Conservation (phyloP, 2,113 vertebrate species). For the Phoenicopterus ruber region DNA sequence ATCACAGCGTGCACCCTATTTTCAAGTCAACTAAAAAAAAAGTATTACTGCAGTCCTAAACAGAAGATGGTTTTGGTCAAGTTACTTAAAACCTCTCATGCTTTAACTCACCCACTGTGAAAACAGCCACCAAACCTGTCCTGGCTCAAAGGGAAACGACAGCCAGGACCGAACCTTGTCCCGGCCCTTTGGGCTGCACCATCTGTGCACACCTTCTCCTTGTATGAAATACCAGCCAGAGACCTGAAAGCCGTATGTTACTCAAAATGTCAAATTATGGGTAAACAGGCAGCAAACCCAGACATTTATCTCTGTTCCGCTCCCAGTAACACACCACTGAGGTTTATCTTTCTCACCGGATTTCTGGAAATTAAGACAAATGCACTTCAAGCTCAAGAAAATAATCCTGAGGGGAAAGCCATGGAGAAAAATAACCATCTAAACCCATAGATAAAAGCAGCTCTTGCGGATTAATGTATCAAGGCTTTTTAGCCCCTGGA, state of each 20-base stretch:
- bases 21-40: not conserved
- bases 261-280: not conserved
- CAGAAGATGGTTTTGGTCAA: not conserved
- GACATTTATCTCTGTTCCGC: not conserved
- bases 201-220: not conserved
- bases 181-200: not conserved
- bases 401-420: conserved; percentile 55
- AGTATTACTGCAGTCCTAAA: not conserved
- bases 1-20: not conserved
- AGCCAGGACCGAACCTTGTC: not conserved
- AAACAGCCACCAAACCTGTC: not conserved
- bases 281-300: not conserved
- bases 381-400: conserved; percentile 52
- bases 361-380: conserved; percentile 66
- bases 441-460: conserved; percentile 51
- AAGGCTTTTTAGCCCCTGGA: conserved; percentile 34
- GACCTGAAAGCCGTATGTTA: not conserved
- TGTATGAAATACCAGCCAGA: not conserved
- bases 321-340: not conserved
- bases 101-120: not conserved
- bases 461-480: conserved; percentile 20
- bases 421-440: conserved; percentile 41
- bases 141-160: not conserved
- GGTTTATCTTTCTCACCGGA: conserved; percentile 15
- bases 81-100: not conserved